These are phyloP conservation scores for Holocentrus rufus DNA, from an alignment of 2,797 vertebrate species.

Conservation along the genomic window DNA sequence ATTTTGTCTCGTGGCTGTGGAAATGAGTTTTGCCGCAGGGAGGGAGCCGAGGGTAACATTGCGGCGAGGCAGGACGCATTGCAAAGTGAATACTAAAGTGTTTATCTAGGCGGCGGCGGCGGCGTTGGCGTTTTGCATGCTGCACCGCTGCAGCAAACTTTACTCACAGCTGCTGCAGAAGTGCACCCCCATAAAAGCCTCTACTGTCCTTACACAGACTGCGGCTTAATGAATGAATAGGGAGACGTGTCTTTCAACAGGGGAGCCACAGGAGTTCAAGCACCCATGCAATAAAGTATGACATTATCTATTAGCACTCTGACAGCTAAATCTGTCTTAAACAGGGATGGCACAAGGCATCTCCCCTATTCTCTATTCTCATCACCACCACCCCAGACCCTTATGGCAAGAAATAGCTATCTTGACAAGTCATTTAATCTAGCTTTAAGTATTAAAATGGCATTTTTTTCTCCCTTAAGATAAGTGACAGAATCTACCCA, in stretches of 20 bases:
- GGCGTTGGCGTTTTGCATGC: conserved; percentile 14
- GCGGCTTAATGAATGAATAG: too few species aligned
- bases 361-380: background rate
- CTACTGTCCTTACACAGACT: too few species aligned
- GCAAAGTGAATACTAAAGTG: conserved; percentile 22
- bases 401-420: too few species aligned
- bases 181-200: too few species aligned
- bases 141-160: background rate
- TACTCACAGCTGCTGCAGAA: background rate
- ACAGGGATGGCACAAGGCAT: conserved; percentile 1
- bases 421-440: too few species aligned
- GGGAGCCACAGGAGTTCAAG: too few species aligned
- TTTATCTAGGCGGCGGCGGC: too few species aligned
- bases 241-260: too few species aligned
- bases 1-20: conserved; percentile 54
- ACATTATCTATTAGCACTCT: conserved; percentile 10
- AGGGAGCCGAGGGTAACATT: conserved; percentile 17
- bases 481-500: too few species aligned
- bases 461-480: too few species aligned
- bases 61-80: conserved; percentile 35
- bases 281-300: conserved; percentile 22
- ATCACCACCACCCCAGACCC: background rate
- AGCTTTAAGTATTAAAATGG: too few species aligned
- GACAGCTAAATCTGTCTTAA: conserved; percentile 27
- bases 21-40: conserved; percentile 49